A percentile compares a stretch with the other conserved stretches of the same genome.
Conservation (phyloP, 53 echinoderm and acorn worm species). For the Henricia sp. region DNA sequence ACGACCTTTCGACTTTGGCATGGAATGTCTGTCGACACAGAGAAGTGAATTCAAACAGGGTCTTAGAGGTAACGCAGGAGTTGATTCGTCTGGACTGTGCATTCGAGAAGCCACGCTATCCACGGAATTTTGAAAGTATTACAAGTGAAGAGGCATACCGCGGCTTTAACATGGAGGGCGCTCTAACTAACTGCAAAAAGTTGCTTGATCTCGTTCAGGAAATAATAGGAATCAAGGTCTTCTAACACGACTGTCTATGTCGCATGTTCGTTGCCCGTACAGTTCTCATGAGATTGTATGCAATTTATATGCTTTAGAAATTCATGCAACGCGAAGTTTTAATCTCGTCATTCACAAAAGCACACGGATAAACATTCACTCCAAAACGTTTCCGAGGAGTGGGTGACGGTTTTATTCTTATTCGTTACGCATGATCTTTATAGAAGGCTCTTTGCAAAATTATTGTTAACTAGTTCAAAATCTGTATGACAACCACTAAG, state of each 20-base stretch:
- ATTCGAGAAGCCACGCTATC: constrained; percentile 49
- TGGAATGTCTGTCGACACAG: constrained; percentile 7
- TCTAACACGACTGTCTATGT: no score
- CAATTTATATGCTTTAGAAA: background rate
- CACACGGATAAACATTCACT: background rate
- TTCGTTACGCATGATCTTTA: no score
- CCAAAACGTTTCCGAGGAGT: background rate
- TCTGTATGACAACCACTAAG: no score
- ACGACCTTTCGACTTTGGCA: constrained; percentile 23
- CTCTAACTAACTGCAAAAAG: background rate
- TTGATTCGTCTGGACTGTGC: constrained; percentile 33
- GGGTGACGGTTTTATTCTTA: background rate
- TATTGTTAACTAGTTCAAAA: no score
- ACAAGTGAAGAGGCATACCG: constrained; percentile 44
- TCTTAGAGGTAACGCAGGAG: background rate
- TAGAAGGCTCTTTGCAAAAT: no score
- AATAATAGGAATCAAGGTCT: constrained; percentile 13
- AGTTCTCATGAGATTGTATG: no score
- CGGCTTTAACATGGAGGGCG: background rate
- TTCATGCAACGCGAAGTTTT: background rate
- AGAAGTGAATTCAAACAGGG: background rate
- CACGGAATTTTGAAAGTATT: background rate
- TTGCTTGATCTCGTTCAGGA: constrained; percentile 21
- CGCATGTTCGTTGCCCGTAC: no score
- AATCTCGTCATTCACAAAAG: background rate